Base-by-base conservation (phyloP, 2,888 invertebrate genomes). In the Platycheirus albimanus region DNA sequence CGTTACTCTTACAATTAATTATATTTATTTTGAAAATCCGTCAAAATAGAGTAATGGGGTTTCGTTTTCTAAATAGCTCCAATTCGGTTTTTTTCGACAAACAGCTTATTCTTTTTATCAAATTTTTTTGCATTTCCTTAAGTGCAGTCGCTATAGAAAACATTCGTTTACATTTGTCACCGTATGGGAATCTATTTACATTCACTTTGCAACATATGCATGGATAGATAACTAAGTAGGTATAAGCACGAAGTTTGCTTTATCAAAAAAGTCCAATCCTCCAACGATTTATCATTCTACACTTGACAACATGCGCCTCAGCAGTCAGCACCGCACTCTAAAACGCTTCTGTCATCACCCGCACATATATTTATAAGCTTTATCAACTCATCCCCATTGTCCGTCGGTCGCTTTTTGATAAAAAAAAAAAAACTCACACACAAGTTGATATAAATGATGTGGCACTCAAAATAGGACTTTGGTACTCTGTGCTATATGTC, bases 361-460 rank as follows among this genome's bases (percentile, higher is more conserved):
- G 66, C 51, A 64, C 13, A 15, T n/a, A n/a, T n/a, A n/a, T n/a
- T n/a, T n/a, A n/a, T 58, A 43, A 45, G 61, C 64, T 58, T 38
- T 70, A 54, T 63, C 69, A 69, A 75, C 71, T 63, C 61, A 45
- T 47, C 47, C 52, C 52, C 4, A 41, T 24, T 7, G 33, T 11
- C 33, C 49, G 7, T 8, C 30, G 24, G 3, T 24, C 8, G 43
- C 43, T 52, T 28, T 71, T 43, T 19, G 13, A 19, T 45, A 56
- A 54, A 66, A 30, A 58, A 76, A 76, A 52, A 81, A 77, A 67
- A n/a, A n/a, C n/a, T n/a, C 77, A 72, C 70, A 67, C 71, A 81
- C 77, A 71, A 81, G 77, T 72, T 66, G 81, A 81, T 77, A 81
- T 61, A 81, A 77, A 81, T 72, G 81, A 81, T 81, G 66, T 71